Evolutionary conservation across 2,888 invertebrate species (phyloP), one percentile per base, ranked within the genome.

Genomic region (Nephrotoma flavescens): DNA sequence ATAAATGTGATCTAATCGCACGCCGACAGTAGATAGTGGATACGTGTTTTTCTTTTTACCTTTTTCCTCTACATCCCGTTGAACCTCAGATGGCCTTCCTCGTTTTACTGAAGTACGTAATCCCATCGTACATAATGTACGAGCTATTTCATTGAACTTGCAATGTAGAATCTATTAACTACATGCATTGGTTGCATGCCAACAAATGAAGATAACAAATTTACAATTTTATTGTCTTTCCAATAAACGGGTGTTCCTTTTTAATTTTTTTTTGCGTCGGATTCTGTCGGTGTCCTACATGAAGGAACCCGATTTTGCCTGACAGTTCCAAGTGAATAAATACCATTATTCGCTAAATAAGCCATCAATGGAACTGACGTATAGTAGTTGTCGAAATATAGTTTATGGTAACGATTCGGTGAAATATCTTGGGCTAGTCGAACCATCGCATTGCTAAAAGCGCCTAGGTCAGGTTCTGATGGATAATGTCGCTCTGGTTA

Each of bases 391-490:
- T 31, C 31, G 31, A 31, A 31, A 31, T 31, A 31, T 31, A 31
- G 31, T 31, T 31, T 31, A 31, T 31, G 31, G 2, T 31, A 31
- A 31, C 2, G 86, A 85, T 88, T 87, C 41, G 86, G 86, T 87
- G n/a, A 88, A 87, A 89, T 88, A 12, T 87, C 87, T 86, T 87
- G 86, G 7, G 87, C 57, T 85, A 88, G 85, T 83, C 88, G 87
- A 71, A 88, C 87, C 19, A 88, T 88, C 44, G 87, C 88, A 87
- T 89, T 89, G 31, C 87, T 87, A 52, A 88, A 87, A 52, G 88
- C n/a, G n/a, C n/a, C n/a, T n/a, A n/a, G n/a, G n/a, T n/a, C n/a
- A n/a, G n/a, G n/a, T n/a, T n/a, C n/a, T n/a, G n/a, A n/a, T n/a
- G n/a, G n/a, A n/a, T n/a, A n/a, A n/a, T n/a, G n/a, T n/a, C n/a